Evolutionary conservation across 2,797 vertebrate species (phyloP).

Genomic region (Natrix natrix): DNA sequence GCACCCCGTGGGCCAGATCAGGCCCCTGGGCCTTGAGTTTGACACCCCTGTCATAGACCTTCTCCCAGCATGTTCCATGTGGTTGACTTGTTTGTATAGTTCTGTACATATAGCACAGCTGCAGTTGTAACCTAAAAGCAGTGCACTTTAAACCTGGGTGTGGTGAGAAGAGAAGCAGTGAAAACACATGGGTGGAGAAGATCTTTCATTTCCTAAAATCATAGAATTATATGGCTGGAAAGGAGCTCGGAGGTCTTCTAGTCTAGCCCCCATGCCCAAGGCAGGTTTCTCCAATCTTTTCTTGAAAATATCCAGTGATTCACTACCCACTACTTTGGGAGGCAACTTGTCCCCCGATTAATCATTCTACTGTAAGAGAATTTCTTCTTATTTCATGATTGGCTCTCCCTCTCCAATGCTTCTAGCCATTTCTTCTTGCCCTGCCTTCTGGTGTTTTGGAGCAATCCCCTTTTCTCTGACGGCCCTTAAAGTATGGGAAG

Average conservation of each 20-base stretch:
- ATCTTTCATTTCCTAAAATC: background rate
- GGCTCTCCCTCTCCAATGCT: background rate
- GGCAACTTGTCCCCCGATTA: background rate
- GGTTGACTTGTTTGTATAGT: background rate
- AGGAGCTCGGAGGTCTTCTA: background rate
- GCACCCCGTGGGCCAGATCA: no score
- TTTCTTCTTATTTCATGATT: background rate
- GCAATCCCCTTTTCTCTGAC: background rate
- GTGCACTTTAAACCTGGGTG: background rate
- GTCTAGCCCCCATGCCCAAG: background rate
- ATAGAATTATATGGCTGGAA: background rate
- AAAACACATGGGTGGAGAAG: background rate
- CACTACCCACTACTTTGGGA: background rate
- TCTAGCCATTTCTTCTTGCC: background rate
- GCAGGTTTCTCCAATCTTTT: background rate
- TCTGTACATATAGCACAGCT: background rate
- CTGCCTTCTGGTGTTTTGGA: background rate
- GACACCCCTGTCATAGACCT: no score
- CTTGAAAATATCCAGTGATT: background rate
- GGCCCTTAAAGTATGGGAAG: background rate
- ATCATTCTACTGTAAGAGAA: background rate
- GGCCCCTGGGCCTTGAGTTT: no score
- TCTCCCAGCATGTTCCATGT: background rate
- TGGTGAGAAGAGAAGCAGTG: background rate
- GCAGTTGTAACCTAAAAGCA: background rate